Percentiles rank a stretch among this genome's conserved stretches.
These are phyloP conservation scores for Sebastes vulpes DNA, from an alignment of 2,797 vertebrate species.

Conservation along the genomic window DNA sequence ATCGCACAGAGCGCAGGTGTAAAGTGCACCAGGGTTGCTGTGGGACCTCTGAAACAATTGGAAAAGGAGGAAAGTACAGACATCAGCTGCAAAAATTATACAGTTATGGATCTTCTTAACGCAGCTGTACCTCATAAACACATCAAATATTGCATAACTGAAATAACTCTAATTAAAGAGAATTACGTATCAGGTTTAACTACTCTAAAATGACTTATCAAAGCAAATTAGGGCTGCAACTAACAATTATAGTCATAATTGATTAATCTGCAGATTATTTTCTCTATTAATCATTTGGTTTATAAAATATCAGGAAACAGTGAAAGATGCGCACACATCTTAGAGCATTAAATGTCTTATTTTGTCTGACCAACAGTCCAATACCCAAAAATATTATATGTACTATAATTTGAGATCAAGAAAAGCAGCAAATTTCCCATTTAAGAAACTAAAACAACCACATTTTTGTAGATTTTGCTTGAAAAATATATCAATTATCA, in stretches of 20 bases:
- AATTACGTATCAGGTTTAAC: not conserved
- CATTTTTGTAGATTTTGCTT: too few species aligned
- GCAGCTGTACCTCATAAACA: not conserved
- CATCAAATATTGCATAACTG: not conserved
- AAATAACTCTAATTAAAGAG: not conserved
- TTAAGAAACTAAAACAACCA: too few species aligned
- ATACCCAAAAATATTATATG: too few species aligned
- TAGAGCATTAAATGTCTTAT: not conserved
- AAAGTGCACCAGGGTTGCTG: constrained; percentile 88
- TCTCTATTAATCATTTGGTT: not conserved
- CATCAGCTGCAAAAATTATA: not conserved
- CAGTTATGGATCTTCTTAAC: not conserved
- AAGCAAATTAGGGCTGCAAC: not conserved
- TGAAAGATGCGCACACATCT: not conserved
- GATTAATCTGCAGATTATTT: not conserved
- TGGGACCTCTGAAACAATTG: constrained; percentile 84
- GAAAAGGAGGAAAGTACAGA: not conserved
- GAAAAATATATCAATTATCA: too few species aligned
- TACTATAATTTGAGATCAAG: too few species aligned
- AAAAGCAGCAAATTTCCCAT: too few species aligned
- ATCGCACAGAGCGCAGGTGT: constrained; percentile 91
- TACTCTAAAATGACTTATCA: not conserved
- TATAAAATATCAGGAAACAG: not conserved
- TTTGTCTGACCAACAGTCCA: too few species aligned
- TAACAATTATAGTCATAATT: not conserved